These are phyloP conservation scores for Glossosoma conforme DNA, from an alignment of 1,140 invertebrate genomes.

Conservation along the genomic window DNA sequence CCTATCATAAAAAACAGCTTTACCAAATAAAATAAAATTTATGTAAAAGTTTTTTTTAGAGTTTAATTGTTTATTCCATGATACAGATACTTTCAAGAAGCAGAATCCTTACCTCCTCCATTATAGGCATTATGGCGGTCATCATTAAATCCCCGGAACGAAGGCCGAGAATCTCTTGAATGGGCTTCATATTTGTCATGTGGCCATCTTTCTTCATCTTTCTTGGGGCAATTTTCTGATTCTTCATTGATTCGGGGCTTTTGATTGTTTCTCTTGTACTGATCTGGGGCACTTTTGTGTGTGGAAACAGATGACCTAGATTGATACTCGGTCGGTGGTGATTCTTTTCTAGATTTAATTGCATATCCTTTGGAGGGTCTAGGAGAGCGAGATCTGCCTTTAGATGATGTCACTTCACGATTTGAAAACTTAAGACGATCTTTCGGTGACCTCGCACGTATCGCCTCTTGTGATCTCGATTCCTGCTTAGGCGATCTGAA, in stretches of 20 bases:
- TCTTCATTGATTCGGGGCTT: background rate
- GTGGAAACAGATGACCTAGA: background rate
- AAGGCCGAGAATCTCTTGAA: constrained; percentile 10
- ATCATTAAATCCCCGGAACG: constrained; percentile 19
- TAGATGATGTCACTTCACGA: background rate
- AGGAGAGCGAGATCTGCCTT: background rate
- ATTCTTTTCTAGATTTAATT: background rate
- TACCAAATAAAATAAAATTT: background rate
- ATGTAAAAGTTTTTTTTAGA: background rate
- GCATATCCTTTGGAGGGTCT: background rate
- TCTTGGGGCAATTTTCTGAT: constrained; percentile 3
- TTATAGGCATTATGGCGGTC: constrained; percentile 28
- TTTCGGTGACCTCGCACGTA: constrained; percentile 1
- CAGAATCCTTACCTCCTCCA: constrained; percentile 9
- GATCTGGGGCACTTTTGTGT: background rate
- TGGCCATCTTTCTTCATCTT: constrained; percentile 38
- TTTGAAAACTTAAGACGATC: background rate
- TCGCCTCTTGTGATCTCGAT: constrained; percentile 1
- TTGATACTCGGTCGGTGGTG: background rate
- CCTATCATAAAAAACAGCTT: background rate
- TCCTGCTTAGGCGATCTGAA: constrained; percentile 5
- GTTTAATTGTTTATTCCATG: background rate
- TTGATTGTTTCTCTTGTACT: background rate
- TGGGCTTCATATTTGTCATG: constrained; percentile 40
- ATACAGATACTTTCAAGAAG: constrained; percentile 4